These are phyloP conservation scores for Psylliodes chrysocephalus DNA, from an alignment of 2,888 invertebrate species.

Conservation along the genomic window DNA sequence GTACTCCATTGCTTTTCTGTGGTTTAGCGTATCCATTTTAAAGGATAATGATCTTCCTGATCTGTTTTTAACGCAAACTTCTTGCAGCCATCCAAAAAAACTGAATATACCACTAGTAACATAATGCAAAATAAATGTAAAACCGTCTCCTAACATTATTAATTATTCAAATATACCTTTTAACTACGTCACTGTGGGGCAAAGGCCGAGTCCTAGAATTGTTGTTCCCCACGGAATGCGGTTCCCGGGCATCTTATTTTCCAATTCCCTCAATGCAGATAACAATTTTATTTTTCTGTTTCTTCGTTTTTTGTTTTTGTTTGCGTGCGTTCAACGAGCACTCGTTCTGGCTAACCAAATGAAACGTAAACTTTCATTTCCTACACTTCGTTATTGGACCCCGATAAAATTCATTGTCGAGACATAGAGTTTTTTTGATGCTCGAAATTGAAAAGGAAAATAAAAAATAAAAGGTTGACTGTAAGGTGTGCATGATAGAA, in stretches of 20 bases:
- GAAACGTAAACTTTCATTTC: conserved; percentile 36
- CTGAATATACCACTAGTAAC: too few species aligned
- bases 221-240: conserved; percentile 54
- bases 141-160: too few species aligned
- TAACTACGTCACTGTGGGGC: conserved; percentile 1
- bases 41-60: too few species aligned
- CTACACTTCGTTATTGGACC: background rate
- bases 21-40: too few species aligned
- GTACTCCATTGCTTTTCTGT: too few species aligned
- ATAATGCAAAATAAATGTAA: too few species aligned
- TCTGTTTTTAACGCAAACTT: too few species aligned
- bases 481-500: too few species aligned
- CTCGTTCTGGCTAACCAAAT: conserved; percentile 33
- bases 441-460: background rate
- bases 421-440: background rate
- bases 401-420: background rate
- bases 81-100: too few species aligned
- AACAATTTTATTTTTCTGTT: conserved; percentile 48
- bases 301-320: conserved; percentile 21
- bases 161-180: too few species aligned
- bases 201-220: conserved; percentile 45
- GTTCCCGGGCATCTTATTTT: conserved; percentile 51
- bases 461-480: too few species aligned
- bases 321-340: conserved; percentile 38
- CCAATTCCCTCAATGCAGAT: conserved; percentile 49